phyloP scores from a whole-genome alignment of 2,888 invertebrate species.

The Ryuthela nishihirai region DNA sequence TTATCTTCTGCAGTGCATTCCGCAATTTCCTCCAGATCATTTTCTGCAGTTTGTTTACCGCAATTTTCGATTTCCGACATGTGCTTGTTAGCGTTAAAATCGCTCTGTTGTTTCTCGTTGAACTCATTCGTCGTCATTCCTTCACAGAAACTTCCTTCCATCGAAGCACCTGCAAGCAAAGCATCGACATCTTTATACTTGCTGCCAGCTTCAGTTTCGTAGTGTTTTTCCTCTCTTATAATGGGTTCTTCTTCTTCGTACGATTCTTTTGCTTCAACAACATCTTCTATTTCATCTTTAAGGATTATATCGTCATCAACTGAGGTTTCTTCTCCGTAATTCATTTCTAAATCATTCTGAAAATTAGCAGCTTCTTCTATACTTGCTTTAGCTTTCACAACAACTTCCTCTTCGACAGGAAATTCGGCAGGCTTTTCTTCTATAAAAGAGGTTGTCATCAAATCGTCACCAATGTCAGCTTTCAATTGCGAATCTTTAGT shows the following conservation, averaged over 20 bases:
- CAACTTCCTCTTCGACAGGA: constrained; percentile 4
- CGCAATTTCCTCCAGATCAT: neutral
- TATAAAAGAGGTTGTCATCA: constrained; percentile 26
- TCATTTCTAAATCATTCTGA: neutral
- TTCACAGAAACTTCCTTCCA: constrained; percentile 34
- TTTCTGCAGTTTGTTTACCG: neutral
- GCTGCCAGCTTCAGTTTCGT: neutral
- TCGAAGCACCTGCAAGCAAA: constrained; percentile 19
- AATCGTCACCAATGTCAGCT: constrained; percentile 13
- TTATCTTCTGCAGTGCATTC: neutral
- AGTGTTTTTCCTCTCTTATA: neutral
- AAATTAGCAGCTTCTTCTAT: neutral
- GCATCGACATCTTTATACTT: constrained; percentile 7
- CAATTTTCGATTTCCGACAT: neutral
- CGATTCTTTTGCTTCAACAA: neutral
- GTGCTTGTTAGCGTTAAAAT: no score
- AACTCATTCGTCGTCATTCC: neutral
- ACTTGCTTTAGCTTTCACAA: constrained; percentile 3
- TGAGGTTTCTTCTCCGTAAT: neutral
- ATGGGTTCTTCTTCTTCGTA: neutral
- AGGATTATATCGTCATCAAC: no score
- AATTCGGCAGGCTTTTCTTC: neutral
- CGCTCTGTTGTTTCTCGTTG: no score
- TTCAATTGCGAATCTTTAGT: no score
- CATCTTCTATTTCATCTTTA: neutral